phyloP scores from a whole-genome alignment of 2,888 invertebrate genomes.

The Vanessa cardui region DNA sequence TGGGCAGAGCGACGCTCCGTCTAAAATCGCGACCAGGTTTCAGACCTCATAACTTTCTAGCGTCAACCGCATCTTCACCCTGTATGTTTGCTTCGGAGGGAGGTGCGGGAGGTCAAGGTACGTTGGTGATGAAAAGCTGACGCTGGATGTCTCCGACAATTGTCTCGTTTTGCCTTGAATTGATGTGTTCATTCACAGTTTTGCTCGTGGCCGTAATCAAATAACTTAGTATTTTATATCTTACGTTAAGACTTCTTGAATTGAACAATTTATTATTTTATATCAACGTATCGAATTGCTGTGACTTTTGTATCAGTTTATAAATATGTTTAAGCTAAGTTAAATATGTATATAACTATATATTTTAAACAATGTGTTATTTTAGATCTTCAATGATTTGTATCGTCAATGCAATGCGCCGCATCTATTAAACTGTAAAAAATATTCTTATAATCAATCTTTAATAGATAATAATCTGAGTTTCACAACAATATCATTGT shows the following conservation, averaged over 20 bases:
- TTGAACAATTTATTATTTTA: conserved; percentile 2
- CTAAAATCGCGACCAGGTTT: conserved; percentile 57
- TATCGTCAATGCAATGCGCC: too few species aligned
- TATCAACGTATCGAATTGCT: too few species aligned
- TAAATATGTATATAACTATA: too few species aligned
- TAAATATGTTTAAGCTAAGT: too few species aligned
- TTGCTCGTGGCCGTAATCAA: conserved; percentile 59
- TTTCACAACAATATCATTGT: too few species aligned
- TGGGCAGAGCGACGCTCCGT: conserved; percentile 74
- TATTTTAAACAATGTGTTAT: too few species aligned
- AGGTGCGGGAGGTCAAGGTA: conserved; percentile 49
- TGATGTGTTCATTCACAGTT: conserved; percentile 77
- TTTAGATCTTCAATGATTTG: too few species aligned
- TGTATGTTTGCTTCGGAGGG: conserved; percentile 31
- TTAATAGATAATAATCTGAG: too few species aligned
- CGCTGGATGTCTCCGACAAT: conserved; percentile 60
- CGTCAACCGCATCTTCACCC: conserved; percentile 27
- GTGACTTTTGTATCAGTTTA: too few species aligned
- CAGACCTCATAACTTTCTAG: conserved; percentile 45
- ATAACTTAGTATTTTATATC: conserved; percentile 23
- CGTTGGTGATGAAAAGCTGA: conserved; percentile 47
- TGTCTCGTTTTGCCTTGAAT: conserved; percentile 59
- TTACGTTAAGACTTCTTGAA: conserved; percentile 20
- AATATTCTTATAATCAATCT: too few species aligned
- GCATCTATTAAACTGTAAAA: too few species aligned